Percentiles rank a stretch among this genome's conserved stretches.
Conservation (phyloP, 1,140 invertebrate genomes). For the Bacillus rossius region DNA sequence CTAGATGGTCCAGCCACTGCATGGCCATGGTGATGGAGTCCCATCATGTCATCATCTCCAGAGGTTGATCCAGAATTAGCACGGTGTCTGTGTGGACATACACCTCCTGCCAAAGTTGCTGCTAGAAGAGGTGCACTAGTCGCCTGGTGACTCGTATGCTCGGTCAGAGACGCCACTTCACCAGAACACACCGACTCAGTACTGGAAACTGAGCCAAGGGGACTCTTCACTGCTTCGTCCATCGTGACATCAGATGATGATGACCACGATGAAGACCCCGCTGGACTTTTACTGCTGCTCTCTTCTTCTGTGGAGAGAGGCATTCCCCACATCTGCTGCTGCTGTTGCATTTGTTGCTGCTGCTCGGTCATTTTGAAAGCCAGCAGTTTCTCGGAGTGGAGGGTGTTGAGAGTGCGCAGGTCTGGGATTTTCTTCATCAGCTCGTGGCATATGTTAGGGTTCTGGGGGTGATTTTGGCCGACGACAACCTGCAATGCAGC, state of each 20-base stretch:
- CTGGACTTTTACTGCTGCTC: constrained; percentile 50
- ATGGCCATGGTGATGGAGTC: constrained; percentile 48
- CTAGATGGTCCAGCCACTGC: constrained; percentile 50
- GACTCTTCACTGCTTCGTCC: constrained; percentile 75
- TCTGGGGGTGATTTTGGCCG: constrained; percentile 75
- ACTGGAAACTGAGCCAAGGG: constrained; percentile 78
- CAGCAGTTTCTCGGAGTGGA: constrained; percentile 93
- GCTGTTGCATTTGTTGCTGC: constrained; percentile 68
- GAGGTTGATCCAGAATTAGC: constrained; percentile 68
- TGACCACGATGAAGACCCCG: constrained; percentile 56
- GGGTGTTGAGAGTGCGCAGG: constrained; percentile 88
- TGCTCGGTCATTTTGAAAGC: constrained; percentile 89
- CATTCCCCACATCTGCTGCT: constrained; percentile 33
- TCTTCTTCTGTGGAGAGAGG: constrained; percentile 51
- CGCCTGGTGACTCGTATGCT: constrained; percentile 50
- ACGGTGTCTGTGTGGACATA: constrained; percentile 56
- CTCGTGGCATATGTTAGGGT: constrained; percentile 74
- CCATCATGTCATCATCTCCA: constrained; percentile 69
- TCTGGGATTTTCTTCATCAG: constrained; percentile 93
- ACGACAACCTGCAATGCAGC: constrained; percentile 82
- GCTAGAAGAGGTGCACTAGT: constrained; percentile 64
- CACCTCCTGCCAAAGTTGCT: constrained; percentile 64
- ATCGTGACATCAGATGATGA: constrained; percentile 59
- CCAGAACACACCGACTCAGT: constrained; percentile 68
- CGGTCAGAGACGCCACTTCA: constrained; percentile 55